Base-by-base conservation (phyloP, 2,113 vertebrate species). In the Triplophysa rosa region DNA sequence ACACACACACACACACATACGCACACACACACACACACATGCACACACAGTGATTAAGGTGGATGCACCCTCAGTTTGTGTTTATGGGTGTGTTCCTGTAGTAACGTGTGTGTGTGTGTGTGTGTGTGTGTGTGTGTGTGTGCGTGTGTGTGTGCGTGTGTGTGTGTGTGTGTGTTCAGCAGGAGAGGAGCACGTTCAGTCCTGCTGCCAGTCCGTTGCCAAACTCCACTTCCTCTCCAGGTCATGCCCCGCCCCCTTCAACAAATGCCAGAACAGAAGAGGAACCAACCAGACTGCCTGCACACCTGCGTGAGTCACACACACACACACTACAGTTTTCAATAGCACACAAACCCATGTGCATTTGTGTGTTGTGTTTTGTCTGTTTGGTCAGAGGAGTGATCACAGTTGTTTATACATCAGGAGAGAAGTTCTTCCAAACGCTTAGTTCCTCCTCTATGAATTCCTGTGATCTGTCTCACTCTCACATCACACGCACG, bases 181-280 rank as follows among this genome's bases (percentile, higher is more conserved):
- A 96, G 91, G 97, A 98, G 92, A 95, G 96, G 88, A 92, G 95
- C 92, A 95, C 95, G 65, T 99, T 96, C 86, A 98, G 96, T 88
- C 97, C 96, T 89, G 96, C 95, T 14, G 93, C 89, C 84, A 98
- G 96, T 91, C 95, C 95, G 0, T 93, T 94, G 94, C 94, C 93
- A 84, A 96, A 93, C 89, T 97, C 95, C 90, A 84, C 93, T 85
- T 94, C 95, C 92, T 95, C 94, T 86, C 95, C 95, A 67, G 90
- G 96, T 92, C 96, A 98, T 96, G 96, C 94, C 87, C 94, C 96
- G 88, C 92, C 94, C 90, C 91, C 95, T 83, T 94, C 91, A 87
- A 93, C 90, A 85, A 89, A 93, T 0, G 93, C 94, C 93, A 95
- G 95, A 93, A 97, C 96, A 95, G 97, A 99, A 91, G 97, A 98